Base-by-base conservation (phyloP, 2,888 invertebrate species). In the Sesia apiformis region DNA sequence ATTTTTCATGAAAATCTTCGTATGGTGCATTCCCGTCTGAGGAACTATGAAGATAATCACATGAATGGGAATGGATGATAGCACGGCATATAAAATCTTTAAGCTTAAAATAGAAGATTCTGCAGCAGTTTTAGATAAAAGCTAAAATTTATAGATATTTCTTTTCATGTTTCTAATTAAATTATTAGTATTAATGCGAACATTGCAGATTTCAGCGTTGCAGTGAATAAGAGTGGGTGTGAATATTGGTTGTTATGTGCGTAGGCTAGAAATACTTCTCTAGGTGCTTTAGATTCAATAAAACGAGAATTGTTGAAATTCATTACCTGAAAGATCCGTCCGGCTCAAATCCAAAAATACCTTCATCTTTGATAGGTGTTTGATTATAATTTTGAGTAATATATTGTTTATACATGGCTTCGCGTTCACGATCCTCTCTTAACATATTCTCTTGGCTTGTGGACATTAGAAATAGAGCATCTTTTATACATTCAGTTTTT, bases 1-100 rank as follows among this genome's bases (percentile, higher is more conserved):
- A 91, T 80, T 94, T 94, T 87, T 95, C 95, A 80, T 95, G 95
- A 81, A 95, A 95, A 77, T 94, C 95, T 90, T 95, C 92, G 72
- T 92, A 92, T 74, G 91, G 84, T 76, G 81, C 87, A 85, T 88
- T 89, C 58, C 89, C 88, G 78, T 90, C 90, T 74, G 90, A 90
- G 80, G 90, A 90, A 87, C 90, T 90, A 90, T 77, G 83, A 83
- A 88, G 84, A 88, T 78, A 86, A 82, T 76, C 66, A 76, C 70
- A 79, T 78, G 78, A 65, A 79, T 81, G 80, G 78, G 76, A 72
- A 78, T 78, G 76, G 70, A 74, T 74, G 72, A 70, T 80, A 81
- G 83, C 80, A 61, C 65, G 68, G 73, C 72, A 70, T 65, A 62
- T 53, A 59, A 61, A 60, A 59, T 23, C 23, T 59, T 56, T 52